These are phyloP conservation scores for Andrena dorsata DNA, from an alignment of 2,888 invertebrate species.

Conservation along the genomic window DNA sequence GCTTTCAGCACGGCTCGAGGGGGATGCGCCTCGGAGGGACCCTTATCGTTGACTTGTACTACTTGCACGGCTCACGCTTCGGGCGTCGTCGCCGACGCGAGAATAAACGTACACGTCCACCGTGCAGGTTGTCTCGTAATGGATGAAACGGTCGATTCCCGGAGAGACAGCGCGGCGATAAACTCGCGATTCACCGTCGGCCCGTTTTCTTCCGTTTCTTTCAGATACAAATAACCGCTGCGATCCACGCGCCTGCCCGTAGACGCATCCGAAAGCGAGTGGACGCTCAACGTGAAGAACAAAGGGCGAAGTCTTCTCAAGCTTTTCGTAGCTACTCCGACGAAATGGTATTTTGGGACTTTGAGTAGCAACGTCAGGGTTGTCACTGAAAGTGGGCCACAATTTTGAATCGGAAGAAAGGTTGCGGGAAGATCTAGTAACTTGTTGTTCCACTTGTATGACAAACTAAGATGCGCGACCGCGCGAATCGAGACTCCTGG, in stretches of 20 bases:
- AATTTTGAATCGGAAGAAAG: not conserved
- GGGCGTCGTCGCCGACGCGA: too few relatives aligned
- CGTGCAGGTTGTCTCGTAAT: too few relatives aligned
- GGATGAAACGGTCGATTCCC: not conserved
- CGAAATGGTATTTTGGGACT: slow-evolving; percentile 79
- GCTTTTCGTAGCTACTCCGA: slow-evolving; percentile 72
- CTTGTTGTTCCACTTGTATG: not conserved
- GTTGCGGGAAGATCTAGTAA: not conserved
- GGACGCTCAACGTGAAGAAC: too few relatives aligned
- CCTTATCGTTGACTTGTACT: not conserved
- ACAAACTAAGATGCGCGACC: too few relatives aligned
- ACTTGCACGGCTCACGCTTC: not conserved
- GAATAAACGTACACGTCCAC: too few relatives aligned
- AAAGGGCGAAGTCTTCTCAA: slow-evolving; percentile 70
- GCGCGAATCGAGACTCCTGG: too few relatives aligned
- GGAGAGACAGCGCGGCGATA: not conserved
- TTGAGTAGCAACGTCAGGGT: slow-evolving; percentile 79
- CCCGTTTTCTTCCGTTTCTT: slow-evolving; percentile 35
- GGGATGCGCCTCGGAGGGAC: not conserved
- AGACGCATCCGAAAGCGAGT: slow-evolving; percentile 68
- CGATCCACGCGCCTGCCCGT: slow-evolving; percentile 76
- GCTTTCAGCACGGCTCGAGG: not conserved
- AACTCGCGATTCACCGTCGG: not conserved
- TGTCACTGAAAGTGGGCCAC: slow-evolving; percentile 6
- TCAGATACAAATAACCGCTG: slow-evolving; percentile 83